Percentiles rank a stretch among this genome's conserved stretches.
Conservation (phyloP, 2,113 vertebrate species). For the Ophiodon elongatus region DNA sequence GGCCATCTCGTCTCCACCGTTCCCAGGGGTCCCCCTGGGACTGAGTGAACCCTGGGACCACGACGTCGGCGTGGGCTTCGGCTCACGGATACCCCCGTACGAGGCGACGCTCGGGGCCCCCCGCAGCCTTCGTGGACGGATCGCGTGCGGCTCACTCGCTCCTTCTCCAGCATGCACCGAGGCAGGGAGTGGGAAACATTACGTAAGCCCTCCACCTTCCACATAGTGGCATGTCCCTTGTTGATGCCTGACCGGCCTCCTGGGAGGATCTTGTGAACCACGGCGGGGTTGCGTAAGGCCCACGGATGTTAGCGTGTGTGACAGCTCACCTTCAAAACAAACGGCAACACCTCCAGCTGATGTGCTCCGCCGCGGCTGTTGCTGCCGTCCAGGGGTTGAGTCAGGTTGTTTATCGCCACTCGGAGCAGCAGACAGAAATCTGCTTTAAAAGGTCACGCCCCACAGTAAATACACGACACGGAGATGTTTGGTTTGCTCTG, state of each 20-base stretch:
- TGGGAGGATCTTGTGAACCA: conserved; percentile 13
- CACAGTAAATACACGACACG: conserved; percentile 26
- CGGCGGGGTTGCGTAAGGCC: conserved; percentile 16
- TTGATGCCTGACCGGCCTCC: conserved; percentile 7
- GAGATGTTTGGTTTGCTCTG: conserved; percentile 2
- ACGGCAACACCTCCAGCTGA: conserved; percentile 37
- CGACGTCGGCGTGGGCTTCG: too few species aligned
- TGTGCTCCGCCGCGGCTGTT: conserved; percentile 8
- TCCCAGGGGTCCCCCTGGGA: not conserved
- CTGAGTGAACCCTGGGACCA: not conserved
- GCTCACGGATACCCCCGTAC: not conserved
- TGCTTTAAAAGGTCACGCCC: conserved; percentile 54
- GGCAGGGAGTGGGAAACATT: conserved; percentile 19
- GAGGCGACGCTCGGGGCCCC: not conserved
- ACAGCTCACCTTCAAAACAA: conserved; percentile 52
- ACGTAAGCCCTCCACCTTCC: conserved; percentile 18
- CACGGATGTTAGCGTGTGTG: conserved; percentile 18
- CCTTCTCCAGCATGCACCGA: not conserved
- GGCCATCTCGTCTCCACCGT: conserved; percentile 11
- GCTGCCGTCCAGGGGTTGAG: conserved; percentile 29
- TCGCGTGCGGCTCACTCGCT: not conserved
- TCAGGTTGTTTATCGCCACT: conserved; percentile 30
- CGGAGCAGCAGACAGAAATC: conserved; percentile 23
- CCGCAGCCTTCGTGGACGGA: not conserved
- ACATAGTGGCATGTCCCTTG: not conserved